phyloP scores from a whole-genome alignment of 2,113 vertebrate genomes.

The Ifrita kowaldi region DNA sequence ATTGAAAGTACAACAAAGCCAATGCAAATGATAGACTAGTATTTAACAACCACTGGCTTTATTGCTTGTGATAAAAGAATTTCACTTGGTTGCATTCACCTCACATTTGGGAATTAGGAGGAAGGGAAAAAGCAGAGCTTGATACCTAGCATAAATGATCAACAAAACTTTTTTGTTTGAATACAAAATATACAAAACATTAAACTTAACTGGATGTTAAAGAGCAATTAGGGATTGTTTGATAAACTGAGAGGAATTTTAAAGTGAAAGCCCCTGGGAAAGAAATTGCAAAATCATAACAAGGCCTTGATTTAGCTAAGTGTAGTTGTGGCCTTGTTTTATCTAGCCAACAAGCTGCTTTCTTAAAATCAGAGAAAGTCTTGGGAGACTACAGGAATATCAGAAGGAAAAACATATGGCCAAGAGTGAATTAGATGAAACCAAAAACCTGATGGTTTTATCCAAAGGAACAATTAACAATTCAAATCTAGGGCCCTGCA shows the following conservation, averaged over 20 bases:
- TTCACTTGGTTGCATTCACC: not conserved
- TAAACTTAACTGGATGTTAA: not conserved
- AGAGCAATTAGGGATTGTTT: not conserved
- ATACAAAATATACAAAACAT: not conserved
- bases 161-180: not conserved
- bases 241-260: not conserved
- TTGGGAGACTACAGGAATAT: not conserved
- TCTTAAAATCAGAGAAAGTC: not conserved
- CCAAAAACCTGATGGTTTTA: not conserved
- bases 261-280: not conserved
- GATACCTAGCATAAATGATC: not conserved
- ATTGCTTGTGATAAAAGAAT: not conserved
- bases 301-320: not conserved
- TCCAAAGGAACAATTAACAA: not conserved
- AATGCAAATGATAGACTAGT: not conserved
- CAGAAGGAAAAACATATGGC: not conserved
- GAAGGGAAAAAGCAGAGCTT: not conserved
- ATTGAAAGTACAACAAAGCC: not conserved
- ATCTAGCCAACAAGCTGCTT: not conserved
- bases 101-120: not conserved
- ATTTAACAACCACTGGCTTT: not conserved
- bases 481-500: not conserved
- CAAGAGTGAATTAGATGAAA: not conserved
- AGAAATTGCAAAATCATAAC: not conserved
- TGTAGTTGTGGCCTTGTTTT: not conserved